Base-by-base conservation (phyloP, 1,140 invertebrate species). In the Formica selysi region DNA sequence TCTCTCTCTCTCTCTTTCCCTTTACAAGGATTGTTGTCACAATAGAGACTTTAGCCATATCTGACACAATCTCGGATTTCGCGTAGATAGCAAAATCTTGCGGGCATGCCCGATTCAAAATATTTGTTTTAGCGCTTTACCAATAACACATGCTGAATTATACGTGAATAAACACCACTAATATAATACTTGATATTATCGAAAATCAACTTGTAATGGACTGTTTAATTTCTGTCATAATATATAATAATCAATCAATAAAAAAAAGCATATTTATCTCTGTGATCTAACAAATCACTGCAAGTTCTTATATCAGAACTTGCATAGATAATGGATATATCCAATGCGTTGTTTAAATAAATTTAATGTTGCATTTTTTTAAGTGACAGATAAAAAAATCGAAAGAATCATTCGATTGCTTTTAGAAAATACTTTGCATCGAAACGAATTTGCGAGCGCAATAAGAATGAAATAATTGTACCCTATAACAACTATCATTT, bases 21-120 rank as follows among this genome's bases (percentile, higher is more conserved):
- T 22, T 70, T 88, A 84, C 61, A 88, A 85, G 51, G 67, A 86
- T 41, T 38, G 48, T 51, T 51, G 32, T 86, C 68, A 84, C 16
- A 81, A 74, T 73, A 51, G 11, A 74, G 19, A 57, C 44, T 71
- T 8, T 29, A 10, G 59, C 68, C 57, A 26, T 36, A 74, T 83
- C 26, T 83, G 68, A 54, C 54, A 36, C 68, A 44, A 44, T 41
- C 44, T 71, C 38, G 8, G 16, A 13, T 29, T 51, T 36, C 54
- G 76, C 22, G 22, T 22, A 19, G 6, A 11, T 13, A 22, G 48
- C 65, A 11, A 81, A 71, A 41, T 61, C 16, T 36, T 44, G 3
- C 36, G 16, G 8, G 10, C 3, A 41, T 59, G 36, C 10, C 71
- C 36, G 32, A 81, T 81, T 59, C 4, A 2, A 13, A 76, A 59